Percentiles rank a stretch among this genome's conserved stretches.
These are phyloP conservation scores for Meloidogyne floridensis DNA, from an alignment of 1,140 invertebrate genomes.

Conservation along the genomic window DNA sequence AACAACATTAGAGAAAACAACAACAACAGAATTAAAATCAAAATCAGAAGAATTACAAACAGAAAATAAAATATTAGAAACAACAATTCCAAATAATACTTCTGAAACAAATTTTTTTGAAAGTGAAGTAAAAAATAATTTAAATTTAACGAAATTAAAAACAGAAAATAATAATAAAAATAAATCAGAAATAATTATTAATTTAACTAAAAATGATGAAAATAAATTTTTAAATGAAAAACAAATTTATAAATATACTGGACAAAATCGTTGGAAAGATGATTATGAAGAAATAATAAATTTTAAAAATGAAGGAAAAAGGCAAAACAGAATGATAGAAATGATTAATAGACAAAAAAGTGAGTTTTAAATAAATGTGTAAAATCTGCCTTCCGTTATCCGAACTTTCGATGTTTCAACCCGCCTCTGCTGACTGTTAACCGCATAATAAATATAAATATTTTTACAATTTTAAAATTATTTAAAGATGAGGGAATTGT, in stretches of 20 bases:
- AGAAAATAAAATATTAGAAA: no score
- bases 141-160: not conserved
- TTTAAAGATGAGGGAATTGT: not conserved
- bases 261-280: not conserved
- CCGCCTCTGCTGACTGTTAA: no score
- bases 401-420: no score
- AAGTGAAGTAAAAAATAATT: not conserved
- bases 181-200: not conserved
- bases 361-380: not conserved
- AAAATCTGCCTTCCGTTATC: no score
- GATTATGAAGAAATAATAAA: slow-evolving; percentile 1
- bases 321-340: not conserved
- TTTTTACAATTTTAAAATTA: not conserved
- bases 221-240: not conserved
- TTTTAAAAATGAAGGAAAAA: slow-evolving; percentile 15
- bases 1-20: not conserved
- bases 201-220: not conserved
- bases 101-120: not conserved
- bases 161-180: not conserved
- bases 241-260: not conserved
- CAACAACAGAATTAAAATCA: not conserved
- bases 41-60: not conserved
- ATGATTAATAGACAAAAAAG: slow-evolving; percentile 11
- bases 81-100: no score
- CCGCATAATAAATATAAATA: no score